phyloP scores from a whole-genome alignment of 2,797 vertebrate genomes.

The Synanceia verrucosa region DNA sequence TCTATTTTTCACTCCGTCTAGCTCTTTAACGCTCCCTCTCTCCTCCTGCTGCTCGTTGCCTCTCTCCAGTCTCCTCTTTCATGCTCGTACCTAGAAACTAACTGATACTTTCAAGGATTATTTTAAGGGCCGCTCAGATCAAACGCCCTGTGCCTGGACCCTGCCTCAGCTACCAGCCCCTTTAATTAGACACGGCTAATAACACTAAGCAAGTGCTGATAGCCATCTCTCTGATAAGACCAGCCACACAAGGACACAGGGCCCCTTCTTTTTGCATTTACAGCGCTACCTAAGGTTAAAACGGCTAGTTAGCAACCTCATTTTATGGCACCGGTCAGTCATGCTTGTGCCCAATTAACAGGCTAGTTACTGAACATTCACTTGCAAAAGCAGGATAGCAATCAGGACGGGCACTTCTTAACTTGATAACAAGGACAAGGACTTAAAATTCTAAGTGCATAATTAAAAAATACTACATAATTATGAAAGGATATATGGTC shows the following conservation, averaged over 20 bases:
- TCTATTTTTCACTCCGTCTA: conserved; percentile 55
- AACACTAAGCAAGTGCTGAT: conserved; percentile 86
- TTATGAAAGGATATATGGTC: not conserved
- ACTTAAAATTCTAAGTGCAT: conserved; percentile 30
- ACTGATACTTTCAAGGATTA: conserved; percentile 73
- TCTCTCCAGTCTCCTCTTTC: conserved; percentile 67
- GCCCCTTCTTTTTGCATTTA: conserved; percentile 64
- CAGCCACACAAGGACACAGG: conserved; percentile 61
- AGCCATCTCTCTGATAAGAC: conserved; percentile 80
- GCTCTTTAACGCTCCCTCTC: conserved; percentile 29
- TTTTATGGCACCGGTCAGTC: conserved; percentile 49
- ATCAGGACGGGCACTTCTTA: conserved; percentile 7
- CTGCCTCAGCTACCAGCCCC: conserved; percentile 80
- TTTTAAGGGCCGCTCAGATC: conserved; percentile 85
- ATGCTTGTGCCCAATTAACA: conserved; percentile 62
- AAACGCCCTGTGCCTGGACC: conserved; percentile 84
- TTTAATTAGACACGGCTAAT: conserved; percentile 92
- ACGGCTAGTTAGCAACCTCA: conserved; percentile 59
- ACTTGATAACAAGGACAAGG: conserved; percentile 50
- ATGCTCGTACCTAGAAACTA: conserved; percentile 71
- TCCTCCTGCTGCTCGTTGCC: not conserved
- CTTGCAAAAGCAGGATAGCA: conserved; percentile 43
- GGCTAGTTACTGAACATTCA: conserved; percentile 50
- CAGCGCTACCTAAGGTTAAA: conserved; percentile 66
- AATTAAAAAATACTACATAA: conserved; percentile 11